These are phyloP conservation scores for Macrobrachium nipponense DNA, from an alignment of 1,140 invertebrate species.

Conservation along the genomic window DNA sequence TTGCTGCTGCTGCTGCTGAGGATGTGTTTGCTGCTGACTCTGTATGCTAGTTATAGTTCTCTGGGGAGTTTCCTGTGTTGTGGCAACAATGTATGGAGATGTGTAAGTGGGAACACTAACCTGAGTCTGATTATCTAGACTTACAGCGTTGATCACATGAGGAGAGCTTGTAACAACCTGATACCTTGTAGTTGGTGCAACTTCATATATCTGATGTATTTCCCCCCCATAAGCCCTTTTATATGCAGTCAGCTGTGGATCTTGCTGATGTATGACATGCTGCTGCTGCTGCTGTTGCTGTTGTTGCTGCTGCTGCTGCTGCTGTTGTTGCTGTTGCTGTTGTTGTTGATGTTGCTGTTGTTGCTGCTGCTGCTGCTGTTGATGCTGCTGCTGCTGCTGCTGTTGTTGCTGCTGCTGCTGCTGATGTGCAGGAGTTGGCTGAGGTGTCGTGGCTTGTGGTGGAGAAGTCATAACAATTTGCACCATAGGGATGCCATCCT, in stretches of 20 bases:
- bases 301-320: neutral
- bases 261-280: conserved; percentile 23
- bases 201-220: conserved; percentile 50
- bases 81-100: too few species aligned
- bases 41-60: conserved; percentile 18
- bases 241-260: conserved; percentile 43
- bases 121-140: conserved; percentile 31
- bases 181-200: conserved; percentile 33
- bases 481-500: conserved; percentile 6
- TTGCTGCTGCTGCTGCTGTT: neutral
- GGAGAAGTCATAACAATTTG: conserved; percentile 32
- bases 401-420: conserved; percentile 1
- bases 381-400: neutral
- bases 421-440: conserved; percentile 34
- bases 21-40: conserved; percentile 33
- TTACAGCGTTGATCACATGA: conserved; percentile 37
- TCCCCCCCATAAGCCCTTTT: conserved; percentile 45
- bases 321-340: conserved; percentile 3
- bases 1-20: conserved; percentile 37
- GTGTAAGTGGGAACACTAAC: neutral
- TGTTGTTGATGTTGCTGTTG: conserved; percentile 2
- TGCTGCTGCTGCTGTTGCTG: conserved; percentile 19
- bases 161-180: conserved; percentile 28
- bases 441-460: conserved; percentile 14
- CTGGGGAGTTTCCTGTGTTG: neutral